Percentiles rank a stretch among this genome's conserved stretches.
Conservation (phyloP, 2,797 vertebrate genomes). For the Lepilemur septentrionalis region DNA sequence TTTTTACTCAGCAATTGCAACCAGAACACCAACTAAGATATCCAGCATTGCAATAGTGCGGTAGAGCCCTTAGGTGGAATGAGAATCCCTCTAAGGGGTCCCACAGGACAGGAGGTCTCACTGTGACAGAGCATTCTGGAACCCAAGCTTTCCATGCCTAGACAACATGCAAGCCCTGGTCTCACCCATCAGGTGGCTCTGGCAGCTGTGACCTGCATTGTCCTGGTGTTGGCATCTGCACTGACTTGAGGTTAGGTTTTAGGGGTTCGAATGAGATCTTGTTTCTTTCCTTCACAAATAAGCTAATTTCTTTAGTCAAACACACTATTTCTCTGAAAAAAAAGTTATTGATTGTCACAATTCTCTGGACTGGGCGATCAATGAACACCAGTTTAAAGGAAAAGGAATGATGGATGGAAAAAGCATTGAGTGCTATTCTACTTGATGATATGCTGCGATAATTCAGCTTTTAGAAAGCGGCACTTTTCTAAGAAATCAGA, state of each 20-base stretch:
- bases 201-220: constrained; percentile 1
- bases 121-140: not conserved
- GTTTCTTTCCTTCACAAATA: constrained; percentile 80
- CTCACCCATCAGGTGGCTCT: not conserved
- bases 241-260: constrained; percentile 62
- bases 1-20: not conserved
- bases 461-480: constrained; percentile 65
- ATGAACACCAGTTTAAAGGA: constrained; percentile 79
- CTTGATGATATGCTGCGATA: constrained; percentile 64
- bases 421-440: constrained; percentile 68
- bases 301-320: constrained; percentile 83
- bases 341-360: constrained; percentile 83
- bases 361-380: constrained; percentile 80
- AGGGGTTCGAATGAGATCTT: constrained; percentile 80
- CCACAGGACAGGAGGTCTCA: not conserved
- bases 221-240: not conserved
- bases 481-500: constrained; percentile 60
- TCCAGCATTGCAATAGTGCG: not conserved
- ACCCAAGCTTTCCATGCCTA: not conserved
- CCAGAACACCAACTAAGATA: not conserved
- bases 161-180: not conserved
- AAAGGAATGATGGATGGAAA: constrained; percentile 82
- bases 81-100: not conserved
- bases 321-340: constrained; percentile 81
- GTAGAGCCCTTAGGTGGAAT: not conserved